Base-by-base conservation (phyloP, 2,797 vertebrate genomes). In the Trematomus bernacchii region DNA sequence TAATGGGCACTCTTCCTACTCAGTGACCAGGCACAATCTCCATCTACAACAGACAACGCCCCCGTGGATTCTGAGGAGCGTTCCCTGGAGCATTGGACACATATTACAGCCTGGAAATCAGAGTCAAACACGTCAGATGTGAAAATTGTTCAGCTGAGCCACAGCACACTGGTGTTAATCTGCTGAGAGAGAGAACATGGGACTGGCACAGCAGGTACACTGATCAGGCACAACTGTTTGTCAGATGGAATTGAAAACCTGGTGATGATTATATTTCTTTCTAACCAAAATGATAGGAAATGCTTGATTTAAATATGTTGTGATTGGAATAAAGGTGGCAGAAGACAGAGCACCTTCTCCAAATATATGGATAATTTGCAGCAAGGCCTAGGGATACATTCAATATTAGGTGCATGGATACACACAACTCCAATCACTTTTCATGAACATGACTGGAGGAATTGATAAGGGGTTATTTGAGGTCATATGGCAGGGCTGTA, bases 1-100 rank as follows among this genome's bases (percentile, higher is more conserved):
- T 93, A 93, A 94, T 91, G 84, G 80, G 89, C 88, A 88, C 40
- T 72, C 87, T 91, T 93, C 91, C 92, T 89, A 90, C 89, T 85
- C 89, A 74, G 81, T 88, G 85, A 83, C 91, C 82, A 30, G 85
- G 83, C 79, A 72, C 89, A 91, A 88, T 91, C 88, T 91, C 79
- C 70, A 51, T 87, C 83, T 61, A 52, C 62, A 72, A 76, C 63
- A 77, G 82, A 80, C 70, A 52, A 84, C 79, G 44, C 85, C 86
- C 86, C 82, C 85, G 2, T 47, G 48, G 80, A 84, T 51, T 71
- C 65, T 50, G 42, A 8, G 77, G 53, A 76, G 58, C 60, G 23
- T 80, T 85, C 83, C 84, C 75, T 42, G 48, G 76, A 83, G 84
- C 62, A 66, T 13, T 37, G 66, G 74, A 83, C 77, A 60, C 37